Evolutionary conservation across 2,113 vertebrate genomes (phyloP).

Genomic region (Epinephelus cyanopodus): DNA sequence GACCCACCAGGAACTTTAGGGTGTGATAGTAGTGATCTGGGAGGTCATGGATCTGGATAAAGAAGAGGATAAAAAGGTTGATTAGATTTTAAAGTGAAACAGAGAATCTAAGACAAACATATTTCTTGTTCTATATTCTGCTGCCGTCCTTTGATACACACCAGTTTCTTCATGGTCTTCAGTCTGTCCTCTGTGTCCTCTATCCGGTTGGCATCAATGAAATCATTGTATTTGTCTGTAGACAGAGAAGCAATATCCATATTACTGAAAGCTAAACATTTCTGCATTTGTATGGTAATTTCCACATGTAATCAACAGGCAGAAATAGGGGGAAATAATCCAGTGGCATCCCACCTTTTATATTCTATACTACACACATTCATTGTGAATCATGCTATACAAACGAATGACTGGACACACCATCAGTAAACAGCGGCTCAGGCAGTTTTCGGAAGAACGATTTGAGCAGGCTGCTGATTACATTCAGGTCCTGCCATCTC

Average conservation of each 20-base stretch:
- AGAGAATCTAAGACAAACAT: background rate
- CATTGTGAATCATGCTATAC: background rate
- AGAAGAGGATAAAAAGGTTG: background rate
- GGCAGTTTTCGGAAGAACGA: slow-evolving; percentile 97
- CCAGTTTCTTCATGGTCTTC: slow-evolving; percentile 94
- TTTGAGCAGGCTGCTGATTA: slow-evolving; percentile 97
- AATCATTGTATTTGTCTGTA: slow-evolving; percentile 94
- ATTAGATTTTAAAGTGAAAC: background rate
- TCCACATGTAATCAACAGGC: background rate
- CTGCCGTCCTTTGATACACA: slow-evolving; percentile 63
- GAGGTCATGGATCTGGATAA: slow-evolving; percentile 89
- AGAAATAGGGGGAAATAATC: background rate
- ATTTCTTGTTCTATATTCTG: background rate
- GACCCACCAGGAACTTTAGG: slow-evolving; percentile 92
- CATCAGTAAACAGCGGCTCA: slow-evolving; percentile 95
- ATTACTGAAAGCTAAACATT: background rate
- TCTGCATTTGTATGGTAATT: background rate
- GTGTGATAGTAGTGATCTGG: slow-evolving; percentile 95
- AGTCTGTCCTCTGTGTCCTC: slow-evolving; percentile 91
- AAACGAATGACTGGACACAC: slow-evolving; percentile 77
- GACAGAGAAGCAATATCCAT: background rate
- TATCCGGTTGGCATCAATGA: slow-evolving; percentile 95
- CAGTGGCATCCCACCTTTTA: background rate
- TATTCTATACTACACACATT: background rate
- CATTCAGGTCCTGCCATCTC: slow-evolving; percentile 97